Base-by-base conservation (phyloP, 2,113 vertebrate species). In the Laticauda laticaudata region DNA sequence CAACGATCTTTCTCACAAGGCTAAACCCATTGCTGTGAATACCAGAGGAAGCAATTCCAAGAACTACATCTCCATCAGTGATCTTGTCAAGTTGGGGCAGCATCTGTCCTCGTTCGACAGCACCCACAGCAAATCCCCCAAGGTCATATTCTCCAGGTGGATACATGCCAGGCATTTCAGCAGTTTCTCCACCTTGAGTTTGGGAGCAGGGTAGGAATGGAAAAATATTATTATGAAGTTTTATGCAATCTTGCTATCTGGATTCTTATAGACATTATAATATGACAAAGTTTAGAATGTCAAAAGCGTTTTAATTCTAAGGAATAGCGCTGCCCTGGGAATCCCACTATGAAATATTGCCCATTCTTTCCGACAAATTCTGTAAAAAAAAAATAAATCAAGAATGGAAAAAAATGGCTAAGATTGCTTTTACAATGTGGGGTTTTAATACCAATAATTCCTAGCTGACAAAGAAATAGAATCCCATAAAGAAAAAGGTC, bases 21-120 rank as follows among this genome's bases (percentile, higher is more conserved):
- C 99, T 99, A 96, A 98, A 99, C 26, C 99, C 99, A 7, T 99
- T 99, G 97, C 99, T 99, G 96, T 99, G 99, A 24, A 99, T 92
- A 0, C 99, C 99, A 0, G 99, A 99, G 11, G 99, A 99, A 23
- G 98, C 98, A 29, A 99, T 92, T 3, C 99, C 99, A 4, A 99
- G 96, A 90, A 99, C 87, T 56, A 97, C 14, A 1, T 99, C 99
- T 2, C 98, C 99, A 85, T 98, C 98, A 0, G 88, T 1, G 91
- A 99, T 98, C 95, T 97, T 98, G 12, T 97, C 97, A 91, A 99
- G 95, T 93, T 97, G 96, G 34, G 99, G 99, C 86, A 99, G 98
- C 95, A 98, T 97, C 51, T 98, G 96, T 1, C 97, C 97, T 1
- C 99, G 96, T 91, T 99, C 99, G 95, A 98, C 98, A 0, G 99